Evolutionary conservation across 1,140 invertebrate species (phyloP).

Genomic region (Anastatus disparis): DNA sequence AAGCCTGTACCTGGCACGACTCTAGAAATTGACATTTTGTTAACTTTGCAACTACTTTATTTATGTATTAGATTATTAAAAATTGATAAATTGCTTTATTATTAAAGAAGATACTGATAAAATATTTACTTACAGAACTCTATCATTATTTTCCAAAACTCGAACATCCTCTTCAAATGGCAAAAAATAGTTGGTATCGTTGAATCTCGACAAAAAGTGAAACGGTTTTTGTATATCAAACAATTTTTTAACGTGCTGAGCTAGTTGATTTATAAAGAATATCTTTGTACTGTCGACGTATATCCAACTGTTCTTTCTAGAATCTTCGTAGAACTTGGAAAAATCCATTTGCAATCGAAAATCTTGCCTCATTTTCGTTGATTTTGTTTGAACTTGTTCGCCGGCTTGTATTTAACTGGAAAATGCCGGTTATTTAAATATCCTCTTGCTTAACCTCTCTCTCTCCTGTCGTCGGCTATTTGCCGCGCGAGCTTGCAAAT

Average conservation of each 20-base stretch:
- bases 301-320: conserved; percentile 49
- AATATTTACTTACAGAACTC: conserved; percentile 44
- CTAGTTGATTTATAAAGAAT: conserved; percentile 44
- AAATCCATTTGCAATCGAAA: conserved; percentile 55
- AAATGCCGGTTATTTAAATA: too few species aligned
- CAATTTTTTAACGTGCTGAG: conserved; percentile 46
- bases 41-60: too few species aligned
- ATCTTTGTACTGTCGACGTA: conserved; percentile 49
- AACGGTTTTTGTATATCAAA: conserved; percentile 52
- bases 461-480: too few species aligned
- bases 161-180: conserved; percentile 54
- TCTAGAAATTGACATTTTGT: conserved; percentile 42
- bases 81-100: neutral
- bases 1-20: conserved; percentile 47
- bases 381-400: too few species aligned
- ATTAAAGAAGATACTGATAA: neutral
- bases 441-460: neutral
- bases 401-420: too few species aligned
- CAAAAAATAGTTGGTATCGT: conserved; percentile 46
- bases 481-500: too few species aligned
- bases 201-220: conserved; percentile 45
- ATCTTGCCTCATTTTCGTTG: conserved; percentile 42
- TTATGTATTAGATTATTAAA: neutral
- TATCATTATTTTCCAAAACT: conserved; percentile 45
- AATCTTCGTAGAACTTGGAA: conserved; percentile 50